Conservation (phyloP, 37 sponge, comb jelly and placozoan species). For the Geodia barretti region DNA sequence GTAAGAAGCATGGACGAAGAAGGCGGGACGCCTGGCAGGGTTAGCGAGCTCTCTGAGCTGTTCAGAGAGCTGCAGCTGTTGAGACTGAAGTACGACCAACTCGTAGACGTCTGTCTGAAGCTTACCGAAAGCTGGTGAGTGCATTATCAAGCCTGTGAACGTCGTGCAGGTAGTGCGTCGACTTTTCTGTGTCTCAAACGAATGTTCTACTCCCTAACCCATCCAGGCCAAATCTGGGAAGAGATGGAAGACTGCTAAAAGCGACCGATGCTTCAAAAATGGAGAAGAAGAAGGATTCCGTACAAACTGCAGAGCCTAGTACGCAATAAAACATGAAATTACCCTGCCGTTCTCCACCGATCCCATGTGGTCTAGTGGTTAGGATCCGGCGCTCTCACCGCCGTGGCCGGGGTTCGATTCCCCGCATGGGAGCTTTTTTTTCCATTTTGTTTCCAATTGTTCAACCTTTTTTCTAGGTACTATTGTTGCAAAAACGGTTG, state of each 20-base stretch:
- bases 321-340: background rate
- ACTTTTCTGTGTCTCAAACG: too few species aligned
- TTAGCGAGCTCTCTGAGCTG: background rate
- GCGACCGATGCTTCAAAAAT: background rate
- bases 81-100: constrained; percentile 49
- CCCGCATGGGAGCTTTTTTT: constrained; percentile 70
- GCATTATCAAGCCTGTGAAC: background rate
- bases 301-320: too few species aligned
- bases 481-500: background rate
- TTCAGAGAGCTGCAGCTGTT: constrained; percentile 23
- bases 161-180: too few species aligned
- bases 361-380: constrained; percentile 92
- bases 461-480: background rate
- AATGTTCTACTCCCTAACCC: background rate
- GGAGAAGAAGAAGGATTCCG: background rate
- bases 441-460: constrained; percentile 19
- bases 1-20: background rate
- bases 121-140: constrained; percentile 45
- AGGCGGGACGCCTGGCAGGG: background rate
- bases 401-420: constrained; percentile 90
- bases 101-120: constrained; percentile 18
- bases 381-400: constrained; percentile 89
- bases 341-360: background rate
- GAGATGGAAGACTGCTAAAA: background rate
- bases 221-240: constrained; percentile 21